Percentiles rank a stretch among this genome's conserved stretches.
Conservation (phyloP, 2,888 invertebrate species). For the Drosophila pseudotalamancana region DNA sequence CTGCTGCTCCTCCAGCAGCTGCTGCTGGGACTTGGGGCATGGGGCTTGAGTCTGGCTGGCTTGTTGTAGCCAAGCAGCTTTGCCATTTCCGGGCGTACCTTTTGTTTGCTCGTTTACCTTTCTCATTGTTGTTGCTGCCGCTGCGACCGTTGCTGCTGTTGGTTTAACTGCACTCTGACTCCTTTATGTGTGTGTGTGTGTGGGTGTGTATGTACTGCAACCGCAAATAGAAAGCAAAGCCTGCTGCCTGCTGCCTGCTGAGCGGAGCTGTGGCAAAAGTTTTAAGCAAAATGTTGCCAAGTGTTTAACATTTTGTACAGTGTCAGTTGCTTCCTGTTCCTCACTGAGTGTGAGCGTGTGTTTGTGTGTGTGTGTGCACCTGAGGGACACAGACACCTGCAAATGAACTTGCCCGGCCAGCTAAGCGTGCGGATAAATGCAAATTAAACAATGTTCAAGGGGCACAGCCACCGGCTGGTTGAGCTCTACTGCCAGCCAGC, state of each 20-base stretch:
- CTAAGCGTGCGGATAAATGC: slow-evolving; percentile 80
- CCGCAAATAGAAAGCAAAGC: slow-evolving; percentile 75
- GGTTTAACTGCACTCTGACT: slow-evolving; percentile 78
- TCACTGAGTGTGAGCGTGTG: not conserved
- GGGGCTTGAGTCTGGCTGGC: slow-evolving; percentile 10
- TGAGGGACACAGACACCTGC: slow-evolving; percentile 48
- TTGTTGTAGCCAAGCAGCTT: slow-evolving; percentile 72
- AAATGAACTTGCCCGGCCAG: slow-evolving; percentile 70
- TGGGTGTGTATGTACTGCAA: slow-evolving; percentile 40
- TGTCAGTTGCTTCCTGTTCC: slow-evolving; percentile 80
- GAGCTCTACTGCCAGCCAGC: slow-evolving; percentile 2
- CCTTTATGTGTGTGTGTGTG: slow-evolving; percentile 47
- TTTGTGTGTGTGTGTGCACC: slow-evolving; percentile 37
- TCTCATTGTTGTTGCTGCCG: slow-evolving; percentile 29
- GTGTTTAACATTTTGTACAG: slow-evolving; percentile 83
- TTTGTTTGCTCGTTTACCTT: slow-evolving; percentile 76
- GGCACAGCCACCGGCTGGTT: slow-evolving; percentile 9
- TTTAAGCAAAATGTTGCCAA: slow-evolving; percentile 78
- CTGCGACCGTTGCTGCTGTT: slow-evolving; percentile 24
- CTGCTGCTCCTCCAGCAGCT: slow-evolving; percentile 39
- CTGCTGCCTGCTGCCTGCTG: slow-evolving; percentile 21
- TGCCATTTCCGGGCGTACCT: slow-evolving; percentile 75
- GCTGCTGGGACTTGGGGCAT: not conserved
- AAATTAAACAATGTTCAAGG: slow-evolving; percentile 82
- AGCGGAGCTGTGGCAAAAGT: slow-evolving; percentile 55